Conservation (phyloP, 1,140 invertebrate genomes). For the Leucophenga varia region DNA sequence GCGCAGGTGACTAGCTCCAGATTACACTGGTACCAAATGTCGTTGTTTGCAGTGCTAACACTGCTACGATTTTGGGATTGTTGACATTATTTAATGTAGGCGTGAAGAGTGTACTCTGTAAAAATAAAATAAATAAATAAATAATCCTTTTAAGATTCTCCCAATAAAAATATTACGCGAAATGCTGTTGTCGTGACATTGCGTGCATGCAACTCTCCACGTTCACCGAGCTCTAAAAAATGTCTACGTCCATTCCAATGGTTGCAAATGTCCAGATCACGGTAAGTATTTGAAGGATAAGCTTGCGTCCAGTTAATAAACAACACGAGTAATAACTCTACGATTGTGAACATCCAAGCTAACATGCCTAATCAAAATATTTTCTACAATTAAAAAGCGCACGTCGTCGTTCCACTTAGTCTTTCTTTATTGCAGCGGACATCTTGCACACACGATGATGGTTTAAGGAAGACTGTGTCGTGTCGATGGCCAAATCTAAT, state of each 20-base stretch:
- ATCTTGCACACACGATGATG: constrained; percentile 20
- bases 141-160: too few relatives aligned
- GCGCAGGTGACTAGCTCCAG: constrained; percentile 72
- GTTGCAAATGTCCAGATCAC: constrained; percentile 65
- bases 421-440: not conserved
- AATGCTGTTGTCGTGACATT: constrained; percentile 59
- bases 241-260: constrained; percentile 62
- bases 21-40: constrained; percentile 63
- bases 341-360: too few relatives aligned
- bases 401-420: too few relatives aligned
- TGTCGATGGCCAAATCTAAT: constrained; percentile 38
- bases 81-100: constrained; percentile 2
- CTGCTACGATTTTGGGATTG: constrained; percentile 25
- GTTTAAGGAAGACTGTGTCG: constrained; percentile 25
- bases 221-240: constrained; percentile 65
- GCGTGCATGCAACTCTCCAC: constrained; percentile 61
- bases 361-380: too few relatives aligned
- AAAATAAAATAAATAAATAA: too few relatives aligned
- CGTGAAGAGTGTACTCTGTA: constrained; percentile 34
- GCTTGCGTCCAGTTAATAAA: constrained; percentile 22
- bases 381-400: too few relatives aligned
- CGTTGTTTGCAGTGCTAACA: constrained; percentile 19
- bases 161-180: too few relatives aligned
- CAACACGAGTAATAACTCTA: too few relatives aligned
- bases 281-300: constrained; percentile 42